Evolutionary conservation across 2,113 vertebrate species (phyloP).

Genomic region (Macrotus californicus): DNA sequence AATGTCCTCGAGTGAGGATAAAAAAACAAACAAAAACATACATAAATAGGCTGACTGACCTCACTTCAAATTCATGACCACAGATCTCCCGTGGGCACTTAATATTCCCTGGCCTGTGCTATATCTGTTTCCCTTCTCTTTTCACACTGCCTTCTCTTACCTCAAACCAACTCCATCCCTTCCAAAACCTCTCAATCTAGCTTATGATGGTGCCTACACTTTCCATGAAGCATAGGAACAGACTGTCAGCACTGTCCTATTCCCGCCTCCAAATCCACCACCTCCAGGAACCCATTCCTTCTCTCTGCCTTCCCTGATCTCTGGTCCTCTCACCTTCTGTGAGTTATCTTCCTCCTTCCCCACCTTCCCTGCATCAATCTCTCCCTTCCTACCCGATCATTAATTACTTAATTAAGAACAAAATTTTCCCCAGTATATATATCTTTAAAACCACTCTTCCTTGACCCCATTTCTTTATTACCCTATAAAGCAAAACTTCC

Average conservation of each 20-base stretch:
- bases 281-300: background rate
- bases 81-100: background rate
- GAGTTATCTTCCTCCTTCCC: background rate
- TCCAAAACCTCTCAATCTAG: background rate
- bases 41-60: background rate
- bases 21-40: background rate
- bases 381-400: background rate
- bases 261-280: background rate
- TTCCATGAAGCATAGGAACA: background rate
- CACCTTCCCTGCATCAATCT: background rate
- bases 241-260: background rate
- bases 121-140: background rate
- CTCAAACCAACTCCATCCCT: background rate
- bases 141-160: background rate
- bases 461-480: background rate
- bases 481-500: background rate
- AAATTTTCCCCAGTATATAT: background rate
- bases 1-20: background rate
- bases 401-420: background rate
- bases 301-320: background rate
- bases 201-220: background rate
- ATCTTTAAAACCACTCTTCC: background rate
- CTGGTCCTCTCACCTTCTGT: background rate
- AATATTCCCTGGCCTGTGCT: background rate
- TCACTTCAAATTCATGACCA: background rate